Conservation (phyloP, 37 sponge, comb jelly and placozoan species). For the Oscarella lobularis region DNA sequence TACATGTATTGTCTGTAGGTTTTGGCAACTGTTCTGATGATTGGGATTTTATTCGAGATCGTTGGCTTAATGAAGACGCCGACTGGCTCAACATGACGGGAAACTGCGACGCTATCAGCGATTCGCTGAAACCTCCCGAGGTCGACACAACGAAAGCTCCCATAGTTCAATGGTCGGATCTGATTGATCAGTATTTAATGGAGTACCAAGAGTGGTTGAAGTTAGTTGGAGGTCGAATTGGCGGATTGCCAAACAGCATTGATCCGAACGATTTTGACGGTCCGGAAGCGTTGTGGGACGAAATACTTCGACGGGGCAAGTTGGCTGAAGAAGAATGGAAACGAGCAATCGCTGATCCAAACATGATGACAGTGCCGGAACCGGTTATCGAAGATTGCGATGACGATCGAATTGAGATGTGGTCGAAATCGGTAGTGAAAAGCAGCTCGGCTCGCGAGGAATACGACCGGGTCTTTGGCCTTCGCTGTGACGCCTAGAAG, state of each 20-base stretch:
- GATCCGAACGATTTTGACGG: not conserved
- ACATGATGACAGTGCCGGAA: too few species aligned
- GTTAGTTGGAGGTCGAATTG: not conserved
- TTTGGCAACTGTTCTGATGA: not conserved
- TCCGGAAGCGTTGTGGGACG: not conserved
- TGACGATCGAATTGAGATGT: too few species aligned
- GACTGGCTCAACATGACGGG: not conserved
- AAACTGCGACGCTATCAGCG: not conserved
- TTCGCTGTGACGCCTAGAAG: too few species aligned
- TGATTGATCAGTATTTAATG: not conserved
- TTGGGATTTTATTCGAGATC: not conserved
- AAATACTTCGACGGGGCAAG: too few species aligned
- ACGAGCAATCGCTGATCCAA: too few species aligned
- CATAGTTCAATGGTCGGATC: not conserved
- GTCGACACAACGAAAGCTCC: not conserved
- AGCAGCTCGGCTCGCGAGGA: too few species aligned
- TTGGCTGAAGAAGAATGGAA: too few species aligned
- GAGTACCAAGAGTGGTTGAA: not conserved
- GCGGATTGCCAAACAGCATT: not conserved
- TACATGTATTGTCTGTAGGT: too few species aligned
- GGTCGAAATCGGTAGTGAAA: too few species aligned
- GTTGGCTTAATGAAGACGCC: not conserved
- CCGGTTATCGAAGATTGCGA: too few species aligned
- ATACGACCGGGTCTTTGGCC: too few species aligned
- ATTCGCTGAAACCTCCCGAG: not conserved